Evolutionary conservation across 2,113 vertebrate genomes (phyloP).

Genomic region (Gadus macrocephalus): DNA sequence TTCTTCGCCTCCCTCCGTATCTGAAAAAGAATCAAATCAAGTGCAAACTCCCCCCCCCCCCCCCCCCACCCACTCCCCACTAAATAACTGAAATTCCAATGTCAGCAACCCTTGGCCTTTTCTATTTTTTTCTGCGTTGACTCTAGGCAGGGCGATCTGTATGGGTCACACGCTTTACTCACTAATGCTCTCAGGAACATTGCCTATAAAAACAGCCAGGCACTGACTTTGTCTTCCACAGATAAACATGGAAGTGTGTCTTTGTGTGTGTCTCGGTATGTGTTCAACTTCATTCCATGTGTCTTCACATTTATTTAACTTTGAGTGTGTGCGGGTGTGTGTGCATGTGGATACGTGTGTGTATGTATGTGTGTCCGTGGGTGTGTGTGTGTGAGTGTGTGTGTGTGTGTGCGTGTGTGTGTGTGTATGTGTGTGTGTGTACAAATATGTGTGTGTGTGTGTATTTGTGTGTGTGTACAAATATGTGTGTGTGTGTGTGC

Average conservation of each 20-base stretch:
- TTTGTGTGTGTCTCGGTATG: neutral
- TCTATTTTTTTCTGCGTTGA: constrained; percentile 27
- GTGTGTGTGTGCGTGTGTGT: no score
- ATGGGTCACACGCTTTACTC: constrained; percentile 52
- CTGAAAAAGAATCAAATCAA: constrained; percentile 42
- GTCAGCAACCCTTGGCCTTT: constrained; percentile 53
- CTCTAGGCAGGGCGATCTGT: constrained; percentile 50
- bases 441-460: constrained; percentile 33
- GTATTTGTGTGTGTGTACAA: no score
- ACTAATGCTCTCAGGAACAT: constrained; percentile 46
- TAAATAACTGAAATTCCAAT: constrained; percentile 62
- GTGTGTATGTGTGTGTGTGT: constrained; percentile 22
- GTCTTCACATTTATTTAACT: no score
- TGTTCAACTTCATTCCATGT: no score
- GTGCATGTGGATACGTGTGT: no score
- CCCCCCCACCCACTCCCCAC: constrained; percentile 17
- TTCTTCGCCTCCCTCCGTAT: constrained; percentile 12
- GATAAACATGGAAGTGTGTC: constrained; percentile 7
- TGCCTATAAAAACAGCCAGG: constrained; percentile 48
- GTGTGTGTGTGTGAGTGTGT: neutral
- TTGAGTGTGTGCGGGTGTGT: no score
- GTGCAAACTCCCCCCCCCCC: constrained; percentile 37
- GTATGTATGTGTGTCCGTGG: neutral
- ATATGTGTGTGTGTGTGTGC: no score
- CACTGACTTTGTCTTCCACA: constrained; percentile 7